Percentiles rank a stretch among this genome's conserved stretches.
These are phyloP conservation scores for Metacarcinus magister DNA, from an alignment of 2,888 invertebrate species.

Conservation along the genomic window DNA sequence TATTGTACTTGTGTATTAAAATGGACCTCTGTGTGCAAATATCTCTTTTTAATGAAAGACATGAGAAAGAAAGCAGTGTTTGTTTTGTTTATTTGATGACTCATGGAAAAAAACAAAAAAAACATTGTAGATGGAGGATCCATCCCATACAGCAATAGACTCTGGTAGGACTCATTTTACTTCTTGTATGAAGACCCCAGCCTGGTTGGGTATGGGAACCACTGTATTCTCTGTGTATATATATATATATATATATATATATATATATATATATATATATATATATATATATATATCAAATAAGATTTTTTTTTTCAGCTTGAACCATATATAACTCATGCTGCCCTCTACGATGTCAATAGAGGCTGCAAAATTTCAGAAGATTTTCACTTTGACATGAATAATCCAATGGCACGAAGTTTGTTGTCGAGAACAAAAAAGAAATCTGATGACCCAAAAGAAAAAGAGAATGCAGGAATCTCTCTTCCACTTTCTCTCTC, in stretches of 20 bases:
- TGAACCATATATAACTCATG: constrained; percentile 96
- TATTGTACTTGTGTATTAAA: no score
- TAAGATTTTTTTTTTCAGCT: constrained; percentile 86
- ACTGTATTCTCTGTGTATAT: not conserved
- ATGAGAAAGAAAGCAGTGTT: no score
- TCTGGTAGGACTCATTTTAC: no score
- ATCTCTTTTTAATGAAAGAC: no score
- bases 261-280: not conserved
- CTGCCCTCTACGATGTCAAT: constrained; percentile 95
- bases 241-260: no score
- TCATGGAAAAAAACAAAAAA: no score
- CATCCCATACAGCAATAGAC: no score
- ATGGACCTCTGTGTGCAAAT: no score
- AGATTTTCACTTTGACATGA: constrained; percentile 95
- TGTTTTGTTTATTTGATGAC: no score
- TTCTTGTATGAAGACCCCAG: no score
- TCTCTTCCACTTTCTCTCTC: constrained; percentile 88
- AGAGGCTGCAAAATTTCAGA: constrained; percentile 95
- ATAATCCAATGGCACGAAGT: constrained; percentile 89
- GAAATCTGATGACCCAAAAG: constrained; percentile 86
- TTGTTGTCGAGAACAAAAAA: constrained; percentile 87
- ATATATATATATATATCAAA: not conserved
- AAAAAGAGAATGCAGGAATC: constrained; percentile 86
- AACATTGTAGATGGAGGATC: no score
- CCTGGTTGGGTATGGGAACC: no score